Conservation (phyloP, 1,140 invertebrate species). For the Drosophila sechellia region DNA sequence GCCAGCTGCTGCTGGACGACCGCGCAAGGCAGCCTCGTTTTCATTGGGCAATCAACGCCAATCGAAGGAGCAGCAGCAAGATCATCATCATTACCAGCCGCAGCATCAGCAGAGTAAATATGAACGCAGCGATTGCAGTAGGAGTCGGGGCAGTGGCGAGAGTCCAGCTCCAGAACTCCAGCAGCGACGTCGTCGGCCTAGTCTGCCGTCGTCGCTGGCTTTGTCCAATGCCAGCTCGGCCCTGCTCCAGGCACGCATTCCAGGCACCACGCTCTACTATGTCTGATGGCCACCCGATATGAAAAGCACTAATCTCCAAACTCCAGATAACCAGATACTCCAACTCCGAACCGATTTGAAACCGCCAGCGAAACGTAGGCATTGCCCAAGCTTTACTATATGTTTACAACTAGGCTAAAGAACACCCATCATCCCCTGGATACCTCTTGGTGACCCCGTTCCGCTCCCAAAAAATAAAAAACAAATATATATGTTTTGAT, state of each 20-base stretch:
- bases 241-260: constrained; percentile 77
- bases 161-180: constrained; percentile 26
- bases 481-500: constrained; percentile 9
- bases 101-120: constrained; percentile 37
- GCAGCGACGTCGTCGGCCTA: constrained; percentile 59
- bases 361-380: constrained; percentile 48
- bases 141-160: constrained; percentile 10
- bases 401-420: constrained; percentile 53
- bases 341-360: constrained; percentile 5
- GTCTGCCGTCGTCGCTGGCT: constrained; percentile 68
- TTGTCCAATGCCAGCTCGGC: constrained; percentile 67
- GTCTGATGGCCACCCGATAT: constrained; percentile 52
- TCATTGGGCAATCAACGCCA: constrained; percentile 30
- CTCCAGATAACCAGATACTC: constrained; percentile 2
- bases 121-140: constrained; percentile 26
- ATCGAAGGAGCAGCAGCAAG: constrained; percentile 27
- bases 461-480: constrained; percentile 25
- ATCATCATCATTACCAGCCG: neutral
- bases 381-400: constrained; percentile 41
- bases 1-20: constrained; percentile 4
- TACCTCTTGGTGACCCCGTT: constrained; percentile 35
- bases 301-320: constrained; percentile 2
- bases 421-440: constrained; percentile 21
- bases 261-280: constrained; percentile 83
- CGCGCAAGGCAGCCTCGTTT: constrained; percentile 67